Evolutionary conservation across 2,797 vertebrate genomes (phyloP), one percentile per base, ranked within the genome.

Genomic region (Danio aesculapii): DNA sequence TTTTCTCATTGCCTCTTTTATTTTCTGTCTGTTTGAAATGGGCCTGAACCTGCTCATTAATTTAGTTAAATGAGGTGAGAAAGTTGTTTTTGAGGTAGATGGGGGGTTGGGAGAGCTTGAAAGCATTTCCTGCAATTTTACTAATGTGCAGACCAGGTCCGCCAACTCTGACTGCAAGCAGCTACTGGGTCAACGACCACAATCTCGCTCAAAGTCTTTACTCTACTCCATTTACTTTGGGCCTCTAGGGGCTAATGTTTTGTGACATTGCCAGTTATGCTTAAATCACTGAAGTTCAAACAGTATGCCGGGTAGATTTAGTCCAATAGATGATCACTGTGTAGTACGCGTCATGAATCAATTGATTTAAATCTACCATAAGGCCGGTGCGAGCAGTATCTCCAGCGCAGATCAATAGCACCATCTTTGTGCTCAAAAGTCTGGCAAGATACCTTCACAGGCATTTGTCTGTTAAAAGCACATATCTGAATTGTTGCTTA

Each of bases 51-150:
- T 88, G 92, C 93, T 94, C 93, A 94, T 95, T 95, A 94, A 93
- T 93, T 93, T 90, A 92, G 93, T 95, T 92, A 93, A 95, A 94
- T 95, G 93, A 94, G 94, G 93, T 95, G 93, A 93, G 90, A 94
- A 91, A 92, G 87, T 86, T 83, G 88, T 87, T 92, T 91, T 90
- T 89, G 87, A 92, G 89, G 88, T 91, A 89, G 92, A 81, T 16
- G 87, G 88, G 90, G 89, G 82, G 86, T 64, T 44, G 59, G 46
- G 85, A 83, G 75, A 84, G 87, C 85, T 89, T 89, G 84, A 92
- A 92, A 90, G 85, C 87, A 89, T 90, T 94, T 92, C 87, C 91
- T 92, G 88, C 86, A 85, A 90, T 92, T 91, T 90, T 81, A 80
- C 70, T 89, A 89, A 91, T 82, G 74, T 84, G 88, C 75, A 85